phyloP scores from a whole-genome alignment of 2,797 vertebrate species.

The Erethizon dorsatum region DNA sequence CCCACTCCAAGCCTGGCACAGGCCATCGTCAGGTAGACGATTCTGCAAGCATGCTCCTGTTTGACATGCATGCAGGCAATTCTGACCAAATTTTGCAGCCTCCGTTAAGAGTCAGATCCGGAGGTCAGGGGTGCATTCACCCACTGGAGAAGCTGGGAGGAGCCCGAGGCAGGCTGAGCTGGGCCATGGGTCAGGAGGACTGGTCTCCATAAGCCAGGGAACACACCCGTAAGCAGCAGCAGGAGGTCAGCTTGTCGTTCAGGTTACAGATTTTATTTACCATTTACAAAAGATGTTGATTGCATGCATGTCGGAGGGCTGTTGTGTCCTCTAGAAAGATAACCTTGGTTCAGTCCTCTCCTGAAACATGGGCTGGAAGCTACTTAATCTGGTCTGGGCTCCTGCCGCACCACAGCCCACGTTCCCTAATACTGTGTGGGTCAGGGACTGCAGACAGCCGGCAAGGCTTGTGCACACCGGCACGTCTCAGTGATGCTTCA shows the following conservation, averaged over 20 bases:
- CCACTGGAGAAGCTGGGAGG: background rate
- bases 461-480: background rate
- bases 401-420: background rate
- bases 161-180: background rate
- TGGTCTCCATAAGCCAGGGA: background rate
- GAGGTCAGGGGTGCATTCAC: fast-evolving
- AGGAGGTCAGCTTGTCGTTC: background rate
- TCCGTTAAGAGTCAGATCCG: background rate
- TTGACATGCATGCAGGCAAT: background rate
- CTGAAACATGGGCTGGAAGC: background rate
- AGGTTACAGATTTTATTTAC: slow-evolving; percentile 79
- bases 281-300: slow-evolving; percentile 77
- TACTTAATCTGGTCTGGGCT: background rate
- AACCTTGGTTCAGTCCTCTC: slow-evolving; percentile 69
- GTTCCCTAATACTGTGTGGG: background rate
- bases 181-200: background rate
- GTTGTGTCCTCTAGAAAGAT: slow-evolving; percentile 42
- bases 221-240: background rate
- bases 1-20: background rate
- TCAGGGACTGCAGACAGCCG: background rate
- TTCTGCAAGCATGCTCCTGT: background rate
- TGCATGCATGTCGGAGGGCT: slow-evolving; percentile 69
- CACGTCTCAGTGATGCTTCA: background rate
- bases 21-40: background rate
- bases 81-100: background rate